A percentile compares a stretch with the other conserved stretches of the same genome.
phyloP scores from a whole-genome alignment of 2,888 invertebrate species.

The Dermolepida albohirtum region DNA sequence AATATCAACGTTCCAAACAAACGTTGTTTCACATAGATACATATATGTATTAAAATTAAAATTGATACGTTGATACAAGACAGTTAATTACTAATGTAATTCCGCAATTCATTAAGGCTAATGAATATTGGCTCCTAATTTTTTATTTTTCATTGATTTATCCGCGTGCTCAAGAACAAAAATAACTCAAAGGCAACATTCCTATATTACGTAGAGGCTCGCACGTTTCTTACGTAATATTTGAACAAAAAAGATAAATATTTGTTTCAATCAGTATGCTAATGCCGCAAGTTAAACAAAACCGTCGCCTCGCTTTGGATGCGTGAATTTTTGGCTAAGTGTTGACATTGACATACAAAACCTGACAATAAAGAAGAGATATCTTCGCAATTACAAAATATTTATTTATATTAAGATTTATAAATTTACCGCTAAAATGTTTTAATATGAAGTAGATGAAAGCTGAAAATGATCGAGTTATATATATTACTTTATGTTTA shows the following conservation, averaged over 20 bases:
- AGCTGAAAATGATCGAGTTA: too few relatives aligned
- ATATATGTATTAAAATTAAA: constrained; percentile 18
- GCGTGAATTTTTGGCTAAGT: constrained; percentile 16
- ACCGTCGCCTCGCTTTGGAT: constrained; percentile 14
- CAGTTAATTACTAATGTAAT: constrained; percentile 14
- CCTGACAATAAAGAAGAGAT: background rate
- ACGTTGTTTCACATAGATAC: background rate
- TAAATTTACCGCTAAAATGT: too few relatives aligned
- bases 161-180: constrained; percentile 10
- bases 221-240: constrained; percentile 42
- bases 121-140: constrained; percentile 5
- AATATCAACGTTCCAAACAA: background rate
- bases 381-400: too few relatives aligned
- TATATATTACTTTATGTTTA: too few relatives aligned
- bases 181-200: constrained; percentile 31
- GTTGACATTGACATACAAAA: constrained; percentile 10
- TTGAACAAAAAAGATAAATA: constrained; percentile 40
- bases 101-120: constrained; percentile 8
- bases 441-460: too few relatives aligned
- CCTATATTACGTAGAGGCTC: constrained; percentile 30
- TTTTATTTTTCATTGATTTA: constrained; percentile 20
- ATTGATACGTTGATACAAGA: background rate
- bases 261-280: constrained; percentile 42
- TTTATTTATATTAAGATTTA: too few relatives aligned
- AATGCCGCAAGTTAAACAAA: constrained; percentile 40